Conservation (phyloP, 2,888 invertebrate species). For the Petrophora chlorosata region DNA sequence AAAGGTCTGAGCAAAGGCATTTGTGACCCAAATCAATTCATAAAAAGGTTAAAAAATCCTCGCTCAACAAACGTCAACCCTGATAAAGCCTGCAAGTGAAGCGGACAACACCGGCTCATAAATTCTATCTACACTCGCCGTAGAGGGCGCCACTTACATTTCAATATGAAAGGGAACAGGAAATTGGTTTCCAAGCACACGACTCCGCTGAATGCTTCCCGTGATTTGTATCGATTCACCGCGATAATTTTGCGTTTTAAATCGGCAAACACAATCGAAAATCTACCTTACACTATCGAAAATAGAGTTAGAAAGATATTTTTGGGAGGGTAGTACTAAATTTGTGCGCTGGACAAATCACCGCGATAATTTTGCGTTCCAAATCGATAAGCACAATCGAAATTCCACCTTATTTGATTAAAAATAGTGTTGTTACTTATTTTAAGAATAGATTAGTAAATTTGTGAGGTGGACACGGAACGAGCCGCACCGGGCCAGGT, state of each 20-base stretch:
- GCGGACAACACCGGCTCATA: constrained; percentile 37
- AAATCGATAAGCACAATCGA: constrained; percentile 39
- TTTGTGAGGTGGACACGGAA: constrained; percentile 37
- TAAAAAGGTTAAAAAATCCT: not conserved
- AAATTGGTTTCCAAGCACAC: constrained; percentile 79
- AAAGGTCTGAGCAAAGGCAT: not conserved
- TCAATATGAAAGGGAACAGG: constrained; percentile 78
- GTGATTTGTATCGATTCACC: constrained; percentile 71
- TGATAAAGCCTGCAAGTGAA: constrained; percentile 24
- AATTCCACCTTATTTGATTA: constrained; percentile 37
- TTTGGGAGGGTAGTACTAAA: constrained; percentile 22
- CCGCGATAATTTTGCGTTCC: constrained; percentile 43
- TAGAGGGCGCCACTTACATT: constrained; percentile 72
- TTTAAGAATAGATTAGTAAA: constrained; percentile 22
- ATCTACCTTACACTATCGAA: constrained; percentile 34
- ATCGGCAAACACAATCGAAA: constrained; percentile 41
- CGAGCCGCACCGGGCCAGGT: constrained; percentile 41
- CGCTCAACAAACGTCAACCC: constrained; percentile 4
- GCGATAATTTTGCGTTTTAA: constrained; percentile 40
- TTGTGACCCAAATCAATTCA: not conserved
- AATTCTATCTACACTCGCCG: constrained; percentile 49
- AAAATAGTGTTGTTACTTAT: constrained; percentile 15
- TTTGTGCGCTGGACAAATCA: constrained; percentile 38
- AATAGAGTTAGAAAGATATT: constrained; percentile 15
- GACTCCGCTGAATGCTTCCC: constrained; percentile 66